phyloP scores from a whole-genome alignment of 1,140 invertebrate genomes.

The Yoshiicerus persimilis region DNA sequence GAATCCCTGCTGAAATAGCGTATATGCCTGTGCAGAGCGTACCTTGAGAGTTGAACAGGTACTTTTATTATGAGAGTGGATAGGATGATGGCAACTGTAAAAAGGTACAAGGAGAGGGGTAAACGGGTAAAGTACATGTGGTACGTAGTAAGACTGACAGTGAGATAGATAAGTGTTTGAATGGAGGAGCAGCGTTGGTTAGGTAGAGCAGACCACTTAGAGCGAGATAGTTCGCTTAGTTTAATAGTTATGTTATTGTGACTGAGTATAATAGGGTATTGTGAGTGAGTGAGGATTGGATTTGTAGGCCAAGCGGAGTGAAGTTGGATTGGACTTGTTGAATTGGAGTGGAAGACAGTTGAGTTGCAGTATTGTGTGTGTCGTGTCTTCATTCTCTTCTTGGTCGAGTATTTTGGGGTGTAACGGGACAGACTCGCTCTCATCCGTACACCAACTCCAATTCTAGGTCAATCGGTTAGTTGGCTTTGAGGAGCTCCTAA shows the following conservation, averaged over 20 bases:
- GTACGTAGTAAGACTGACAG: too few species aligned
- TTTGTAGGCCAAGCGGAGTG: background rate
- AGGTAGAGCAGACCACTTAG: too few species aligned
- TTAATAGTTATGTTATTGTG: background rate
- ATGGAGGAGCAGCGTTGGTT: too few species aligned
- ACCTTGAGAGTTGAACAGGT: too few species aligned
- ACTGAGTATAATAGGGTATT: background rate
- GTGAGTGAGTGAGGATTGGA: background rate
- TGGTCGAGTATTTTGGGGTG: slow-evolving; percentile 45
- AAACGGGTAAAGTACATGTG: too few species aligned
- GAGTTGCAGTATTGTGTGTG: background rate
- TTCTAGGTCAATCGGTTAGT: slow-evolving; percentile 49
- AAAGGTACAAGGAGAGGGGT: too few species aligned
- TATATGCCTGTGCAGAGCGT: too few species aligned
- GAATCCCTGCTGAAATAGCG: too few species aligned
- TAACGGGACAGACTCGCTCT: slow-evolving; percentile 50
- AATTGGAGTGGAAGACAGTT: background rate
- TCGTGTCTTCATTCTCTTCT: background rate
- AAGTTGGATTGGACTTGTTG: background rate
- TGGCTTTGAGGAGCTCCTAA: slow-evolving; percentile 46
- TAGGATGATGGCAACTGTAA: too few species aligned
- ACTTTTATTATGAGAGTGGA: too few species aligned
- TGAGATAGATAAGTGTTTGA: too few species aligned
- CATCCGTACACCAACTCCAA: slow-evolving; percentile 39
- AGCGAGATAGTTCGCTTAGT: background rate